Conservation (phyloP, 2,888 invertebrate genomes). For the Monopis laevigella region DNA sequence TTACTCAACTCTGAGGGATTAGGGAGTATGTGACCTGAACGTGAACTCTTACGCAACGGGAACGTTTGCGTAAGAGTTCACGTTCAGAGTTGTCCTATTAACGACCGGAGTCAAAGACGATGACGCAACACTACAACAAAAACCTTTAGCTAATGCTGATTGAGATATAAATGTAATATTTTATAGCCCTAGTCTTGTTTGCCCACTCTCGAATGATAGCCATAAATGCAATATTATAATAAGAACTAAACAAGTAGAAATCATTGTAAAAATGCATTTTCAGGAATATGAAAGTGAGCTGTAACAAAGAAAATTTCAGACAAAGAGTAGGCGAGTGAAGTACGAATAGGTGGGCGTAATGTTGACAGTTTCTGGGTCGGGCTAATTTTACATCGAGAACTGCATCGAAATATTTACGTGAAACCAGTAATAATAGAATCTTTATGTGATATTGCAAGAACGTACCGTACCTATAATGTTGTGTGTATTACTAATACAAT, state of each 20-base stretch:
- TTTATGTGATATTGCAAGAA: too few relatives aligned
- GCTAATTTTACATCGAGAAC: constrained; percentile 5
- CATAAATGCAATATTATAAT: background rate
- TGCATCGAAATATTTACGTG: background rate
- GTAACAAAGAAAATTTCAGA: too few relatives aligned
- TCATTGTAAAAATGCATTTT: too few relatives aligned
- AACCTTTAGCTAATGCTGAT: constrained; percentile 4
- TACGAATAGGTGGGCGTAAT: too few relatives aligned
- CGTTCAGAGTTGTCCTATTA: too few relatives aligned
- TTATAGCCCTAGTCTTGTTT: constrained; percentile 6
- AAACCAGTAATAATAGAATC: too few relatives aligned
- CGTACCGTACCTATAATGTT: too few relatives aligned
- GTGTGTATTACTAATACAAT: too few relatives aligned
- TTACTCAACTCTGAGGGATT: constrained; percentile 9
- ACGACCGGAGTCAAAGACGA: background rate
- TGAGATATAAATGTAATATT: constrained; percentile 11
- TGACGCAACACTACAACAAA: constrained; percentile 6
- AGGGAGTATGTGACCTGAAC: constrained; percentile 9
- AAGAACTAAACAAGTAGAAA: background rate
- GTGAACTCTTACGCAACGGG: constrained; percentile 6
- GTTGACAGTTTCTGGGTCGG: constrained; percentile 6
- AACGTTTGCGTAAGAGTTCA: too few relatives aligned
- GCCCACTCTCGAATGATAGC: too few relatives aligned
- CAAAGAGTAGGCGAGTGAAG: too few relatives aligned
- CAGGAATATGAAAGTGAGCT: too few relatives aligned